These are phyloP conservation scores for Pecten maximus DNA, from an alignment of 2,888 invertebrate species.

Conservation along the genomic window DNA sequence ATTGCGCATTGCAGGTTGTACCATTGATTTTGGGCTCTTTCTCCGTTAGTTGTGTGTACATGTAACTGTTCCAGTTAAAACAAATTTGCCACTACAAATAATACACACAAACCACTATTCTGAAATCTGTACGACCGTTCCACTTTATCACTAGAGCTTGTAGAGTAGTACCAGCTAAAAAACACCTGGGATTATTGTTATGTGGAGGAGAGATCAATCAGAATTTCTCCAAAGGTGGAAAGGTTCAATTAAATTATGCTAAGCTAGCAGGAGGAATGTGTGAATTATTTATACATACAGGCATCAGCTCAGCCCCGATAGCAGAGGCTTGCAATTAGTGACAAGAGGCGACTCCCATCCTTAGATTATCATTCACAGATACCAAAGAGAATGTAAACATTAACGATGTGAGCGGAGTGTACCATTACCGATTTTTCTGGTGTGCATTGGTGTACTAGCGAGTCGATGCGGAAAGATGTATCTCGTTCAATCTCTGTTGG, in stretches of 20 bases:
- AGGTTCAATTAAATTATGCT: slow-evolving; percentile 66
- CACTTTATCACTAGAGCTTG: slow-evolving; percentile 23
- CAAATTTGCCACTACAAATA: slow-evolving; percentile 29
- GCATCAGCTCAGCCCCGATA: slow-evolving; percentile 46
- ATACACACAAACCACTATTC: slow-evolving; percentile 10
- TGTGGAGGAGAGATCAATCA: slow-evolving; percentile 48
- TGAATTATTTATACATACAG: slow-evolving; percentile 72
- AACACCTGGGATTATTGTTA: slow-evolving; percentile 51
- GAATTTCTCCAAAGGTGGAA: slow-evolving; percentile 49
- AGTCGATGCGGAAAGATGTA: slow-evolving; percentile 29
- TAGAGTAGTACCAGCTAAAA: slow-evolving; percentile 36
- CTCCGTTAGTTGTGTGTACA: slow-evolving; percentile 33
- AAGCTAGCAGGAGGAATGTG: slow-evolving; percentile 63
- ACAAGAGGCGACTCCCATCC: slow-evolving; percentile 26
- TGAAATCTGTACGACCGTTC: background rate
- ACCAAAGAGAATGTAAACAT: slow-evolving; percentile 35
- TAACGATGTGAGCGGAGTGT: slow-evolving; percentile 35
- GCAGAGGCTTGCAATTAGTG: slow-evolving; percentile 38
- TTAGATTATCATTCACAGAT: slow-evolving; percentile 40
- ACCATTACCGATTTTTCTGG: slow-evolving; percentile 30
- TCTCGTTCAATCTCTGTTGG: slow-evolving; percentile 35
- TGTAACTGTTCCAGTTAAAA: slow-evolving; percentile 32
- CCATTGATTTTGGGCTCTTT: slow-evolving; percentile 39
- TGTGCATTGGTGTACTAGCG: slow-evolving; percentile 35
- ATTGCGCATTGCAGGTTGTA: slow-evolving; percentile 41